Evolutionary conservation across 2,797 vertebrate genomes (phyloP).

Genomic region (Sandelia bainsii): DNA sequence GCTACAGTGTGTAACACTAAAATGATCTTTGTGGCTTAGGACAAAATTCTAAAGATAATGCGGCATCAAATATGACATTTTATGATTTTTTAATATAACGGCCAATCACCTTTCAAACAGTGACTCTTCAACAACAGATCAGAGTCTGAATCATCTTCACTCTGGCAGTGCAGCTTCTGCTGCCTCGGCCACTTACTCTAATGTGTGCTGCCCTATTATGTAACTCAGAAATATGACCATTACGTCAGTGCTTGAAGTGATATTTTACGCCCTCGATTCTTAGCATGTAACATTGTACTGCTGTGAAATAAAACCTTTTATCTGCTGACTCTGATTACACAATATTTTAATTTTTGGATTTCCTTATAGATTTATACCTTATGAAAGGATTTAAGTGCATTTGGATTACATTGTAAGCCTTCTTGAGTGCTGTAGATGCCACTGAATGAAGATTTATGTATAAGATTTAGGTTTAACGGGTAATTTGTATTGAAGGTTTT

Average conservation of each 20-base stretch:
- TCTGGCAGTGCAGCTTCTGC: slow-evolving; percentile 52
- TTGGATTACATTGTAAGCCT: slow-evolving; percentile 16
- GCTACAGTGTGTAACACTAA: slow-evolving; percentile 4
- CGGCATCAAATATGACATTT: slow-evolving; percentile 31
- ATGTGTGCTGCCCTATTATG: slow-evolving; percentile 67
- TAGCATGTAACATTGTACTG: slow-evolving; percentile 36
- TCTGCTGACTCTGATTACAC: slow-evolving; percentile 20
- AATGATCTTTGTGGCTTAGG: slow-evolving; percentile 7
- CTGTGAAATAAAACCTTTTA: slow-evolving; percentile 40
- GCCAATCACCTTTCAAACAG: slow-evolving; percentile 48
- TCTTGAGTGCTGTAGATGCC: slow-evolving; percentile 21
- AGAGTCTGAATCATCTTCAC: slow-evolving; percentile 57
- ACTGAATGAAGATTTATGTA: slow-evolving; percentile 34
- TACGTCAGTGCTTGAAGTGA: slow-evolving; percentile 68
- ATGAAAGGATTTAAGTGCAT: slow-evolving; percentile 30
- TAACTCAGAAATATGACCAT: slow-evolving; percentile 70
- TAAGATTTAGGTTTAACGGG: slow-evolving; percentile 39
- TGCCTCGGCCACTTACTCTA: slow-evolving; percentile 64
- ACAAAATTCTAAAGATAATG: slow-evolving; percentile 26
- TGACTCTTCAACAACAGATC: slow-evolving; percentile 38
- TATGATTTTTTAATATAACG: slow-evolving; percentile 28
- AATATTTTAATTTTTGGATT: slow-evolving; percentile 36
- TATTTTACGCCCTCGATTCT: slow-evolving; percentile 55
- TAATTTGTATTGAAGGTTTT: slow-evolving; percentile 40
- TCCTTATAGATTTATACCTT: slow-evolving; percentile 24